phyloP scores from a whole-genome alignment of 2,888 invertebrate genomes.

The Buathra laborator region DNA sequence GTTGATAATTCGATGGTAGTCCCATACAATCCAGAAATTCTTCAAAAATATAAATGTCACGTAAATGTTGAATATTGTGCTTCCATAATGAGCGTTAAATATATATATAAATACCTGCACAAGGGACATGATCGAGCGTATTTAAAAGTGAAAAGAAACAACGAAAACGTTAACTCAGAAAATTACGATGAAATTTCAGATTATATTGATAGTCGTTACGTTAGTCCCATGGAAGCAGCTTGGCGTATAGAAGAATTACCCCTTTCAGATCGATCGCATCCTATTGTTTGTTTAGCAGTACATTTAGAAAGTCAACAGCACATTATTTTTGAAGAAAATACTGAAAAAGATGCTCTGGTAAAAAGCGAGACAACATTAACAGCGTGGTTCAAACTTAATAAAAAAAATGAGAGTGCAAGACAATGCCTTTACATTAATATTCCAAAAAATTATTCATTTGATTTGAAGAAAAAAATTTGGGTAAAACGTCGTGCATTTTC shows the following conservation, averaged over 20 bases:
- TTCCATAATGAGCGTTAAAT: slow-evolving; percentile 39
- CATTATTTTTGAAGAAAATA: slow-evolving; percentile 55
- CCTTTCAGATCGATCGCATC: slow-evolving; percentile 59
- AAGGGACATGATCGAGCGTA: slow-evolving; percentile 64
- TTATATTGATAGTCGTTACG: slow-evolving; percentile 62
- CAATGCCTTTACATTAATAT: slow-evolving; percentile 31
- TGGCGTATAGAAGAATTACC: slow-evolving; percentile 68
- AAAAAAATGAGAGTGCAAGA: slow-evolving; percentile 23
- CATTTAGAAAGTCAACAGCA: slow-evolving; percentile 67
- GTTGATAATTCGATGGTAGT: slow-evolving; percentile 66
- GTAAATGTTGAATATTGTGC: slow-evolving; percentile 69
- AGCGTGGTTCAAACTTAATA: slow-evolving; percentile 60
- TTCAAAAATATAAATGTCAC: slow-evolving; percentile 63
- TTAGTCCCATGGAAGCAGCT: slow-evolving; percentile 67
- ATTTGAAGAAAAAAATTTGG: not conserved
- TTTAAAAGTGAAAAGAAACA: slow-evolving; percentile 1
- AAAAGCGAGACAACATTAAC: slow-evolving; percentile 58
- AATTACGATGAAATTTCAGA: slow-evolving; percentile 45
- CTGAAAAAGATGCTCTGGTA: slow-evolving; percentile 13
- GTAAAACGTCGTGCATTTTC: not conserved
- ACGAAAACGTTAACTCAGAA: not conserved
- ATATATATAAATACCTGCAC: slow-evolving; percentile 62
- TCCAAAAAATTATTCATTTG: slow-evolving; percentile 25
- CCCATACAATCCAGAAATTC: slow-evolving; percentile 58
- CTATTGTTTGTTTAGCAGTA: slow-evolving; percentile 60